A percentile compares a stretch with the other conserved stretches of the same genome.
phyloP scores from a whole-genome alignment of 2,888 invertebrate genomes.

The Cheilosia soror region DNA sequence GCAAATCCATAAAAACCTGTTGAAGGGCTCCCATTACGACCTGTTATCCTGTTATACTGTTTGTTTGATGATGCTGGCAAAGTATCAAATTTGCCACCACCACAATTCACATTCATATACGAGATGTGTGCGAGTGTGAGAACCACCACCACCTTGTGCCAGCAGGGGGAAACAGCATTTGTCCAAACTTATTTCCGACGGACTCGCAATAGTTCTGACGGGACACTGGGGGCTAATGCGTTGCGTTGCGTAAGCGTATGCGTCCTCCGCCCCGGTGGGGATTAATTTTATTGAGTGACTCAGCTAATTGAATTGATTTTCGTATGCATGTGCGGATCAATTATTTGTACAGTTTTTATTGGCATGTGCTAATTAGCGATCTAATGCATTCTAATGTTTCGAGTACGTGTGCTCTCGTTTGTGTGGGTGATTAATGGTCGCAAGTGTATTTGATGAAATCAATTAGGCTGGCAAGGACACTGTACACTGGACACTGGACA shows the following conservation, averaged over 20 bases:
- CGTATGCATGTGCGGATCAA: slow-evolving; percentile 24
- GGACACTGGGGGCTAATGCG: slow-evolving; percentile 6
- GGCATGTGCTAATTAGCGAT: slow-evolving; percentile 50
- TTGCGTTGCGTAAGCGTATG: neutral
- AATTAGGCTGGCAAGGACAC: neutral
- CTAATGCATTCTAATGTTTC: slow-evolving; percentile 22
- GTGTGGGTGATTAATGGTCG: slow-evolving; percentile 21
- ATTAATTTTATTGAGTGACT: slow-evolving; percentile 56
- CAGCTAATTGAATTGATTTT: slow-evolving; percentile 63
- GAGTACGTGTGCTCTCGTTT: neutral
- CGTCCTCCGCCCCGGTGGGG: neutral
- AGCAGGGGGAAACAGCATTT: neutral
- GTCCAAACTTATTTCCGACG: slow-evolving; percentile 23
- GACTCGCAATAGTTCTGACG: slow-evolving; percentile 11
- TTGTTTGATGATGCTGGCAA: slow-evolving; percentile 36
- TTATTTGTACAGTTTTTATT: slow-evolving; percentile 32
- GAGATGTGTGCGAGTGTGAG: neutral
- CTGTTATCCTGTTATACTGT: slow-evolving; percentile 58
- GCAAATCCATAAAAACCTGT: slow-evolving; percentile 67
- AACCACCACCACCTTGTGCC: neutral
- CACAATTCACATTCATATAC: neutral
- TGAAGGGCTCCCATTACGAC: slow-evolving; percentile 64
- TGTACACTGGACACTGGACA: neutral
- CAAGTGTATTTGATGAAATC: slow-evolving; percentile 8
- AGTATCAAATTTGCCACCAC: slow-evolving; percentile 30